Base-by-base conservation (phyloP, 2,113 vertebrate genomes). In the Plestiodon gilberti region DNA sequence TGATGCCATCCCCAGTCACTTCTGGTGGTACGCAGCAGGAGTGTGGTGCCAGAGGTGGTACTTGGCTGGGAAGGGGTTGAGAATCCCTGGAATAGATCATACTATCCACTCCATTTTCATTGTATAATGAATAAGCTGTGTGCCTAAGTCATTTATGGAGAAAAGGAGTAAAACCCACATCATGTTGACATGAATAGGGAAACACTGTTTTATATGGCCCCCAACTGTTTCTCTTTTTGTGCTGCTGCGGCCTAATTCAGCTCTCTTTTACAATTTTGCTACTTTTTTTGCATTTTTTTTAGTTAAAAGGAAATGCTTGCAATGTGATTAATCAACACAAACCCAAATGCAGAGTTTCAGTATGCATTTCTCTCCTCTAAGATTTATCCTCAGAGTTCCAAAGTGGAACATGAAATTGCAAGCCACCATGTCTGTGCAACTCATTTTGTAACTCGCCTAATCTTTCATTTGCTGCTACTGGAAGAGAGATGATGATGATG, bases 391-490 rank as follows among this genome's bases (percentile, higher is more conserved):
- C 57, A 23, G 61, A 69, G 35, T 89, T 70, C 33, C 30, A 73
- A 57, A n/a, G 23, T 38, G 38, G 30, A 70, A 20, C 65, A 81
- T 15, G 86, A 85, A 73, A 48, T 62, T 40, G 8, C n/a, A 84
- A 86, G 74, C 30, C 52, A 79, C 73, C 82, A 86, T 85, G n/a
- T 18, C 40, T 69, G 9, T 81, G 10, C 76, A 73, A 85, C 80
- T 78, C 0, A 28, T 75, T 93, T 87, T 90, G 18, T 75, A 87
- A 75, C n/a, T 18, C 83, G 52, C 23, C 71, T 86, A 52, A 82
- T 88, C 65, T 88, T 35, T 38, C 84, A 92, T 87, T 75, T 35
- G 55, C 76, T 85, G 70, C 33, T 71, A 25, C 67, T 22, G 38
- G 40, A 71, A 55, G 73, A 71, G 61, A 23, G 69, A 64, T 57